Conservation (phyloP, 1,140 invertebrate species). For the Laodelphax striatellus region DNA sequence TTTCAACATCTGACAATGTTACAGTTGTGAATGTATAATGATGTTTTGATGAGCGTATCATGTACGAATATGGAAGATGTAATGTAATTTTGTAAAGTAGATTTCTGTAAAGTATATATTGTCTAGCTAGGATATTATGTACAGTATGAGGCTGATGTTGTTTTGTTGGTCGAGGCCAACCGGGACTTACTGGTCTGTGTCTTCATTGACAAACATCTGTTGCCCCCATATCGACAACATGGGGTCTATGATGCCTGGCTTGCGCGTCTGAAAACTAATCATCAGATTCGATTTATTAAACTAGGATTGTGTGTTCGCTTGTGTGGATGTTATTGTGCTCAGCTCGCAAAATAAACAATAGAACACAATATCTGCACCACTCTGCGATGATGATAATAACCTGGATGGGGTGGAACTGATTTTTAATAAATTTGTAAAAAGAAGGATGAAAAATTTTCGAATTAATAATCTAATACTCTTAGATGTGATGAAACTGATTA, state of each 20-base stretch:
- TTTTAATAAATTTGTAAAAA: no score
- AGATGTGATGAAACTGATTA: no score
- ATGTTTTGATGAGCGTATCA: neutral
- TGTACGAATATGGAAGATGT: neutral
- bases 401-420: no score
- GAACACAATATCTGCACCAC: neutral
- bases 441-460: no score
- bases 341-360: neutral
- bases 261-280: conserved; percentile 84
- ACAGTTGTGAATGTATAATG: no score
- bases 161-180: conserved; percentile 49
- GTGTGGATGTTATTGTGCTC: neutral
- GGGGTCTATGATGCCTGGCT: conserved; percentile 91
- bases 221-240: conserved; percentile 95
- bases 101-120: conserved; percentile 7
- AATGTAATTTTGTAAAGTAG: conserved; percentile 5
- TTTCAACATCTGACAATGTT: no score
- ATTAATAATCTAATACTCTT: no score
- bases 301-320: no score
- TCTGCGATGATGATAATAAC: neutral
- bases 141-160: conserved; percentile 11
- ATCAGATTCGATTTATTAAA: conserved; percentile 13
- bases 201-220: conserved; percentile 92
- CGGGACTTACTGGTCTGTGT: conserved; percentile 83
- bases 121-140: neutral